These are phyloP conservation scores for Monochamus saltuarius DNA, from an alignment of 1,140 invertebrate species.

Conservation along the genomic window DNA sequence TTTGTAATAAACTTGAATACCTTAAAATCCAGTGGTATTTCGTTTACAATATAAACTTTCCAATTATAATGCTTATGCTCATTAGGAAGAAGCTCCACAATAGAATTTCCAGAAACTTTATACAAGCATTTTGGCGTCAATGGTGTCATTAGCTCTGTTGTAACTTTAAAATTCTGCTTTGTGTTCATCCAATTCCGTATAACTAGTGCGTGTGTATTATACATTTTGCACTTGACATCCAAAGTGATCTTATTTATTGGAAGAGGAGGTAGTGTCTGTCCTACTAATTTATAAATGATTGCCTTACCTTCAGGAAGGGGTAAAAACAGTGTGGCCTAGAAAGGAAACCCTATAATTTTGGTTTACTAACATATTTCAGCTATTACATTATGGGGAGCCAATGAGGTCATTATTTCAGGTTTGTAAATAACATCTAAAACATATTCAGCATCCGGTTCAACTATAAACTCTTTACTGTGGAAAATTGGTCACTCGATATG, in stretches of 20 bases:
- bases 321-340: constrained; percentile 32
- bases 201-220: constrained; percentile 22
- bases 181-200: constrained; percentile 35
- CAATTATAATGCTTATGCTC: constrained; percentile 31
- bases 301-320: constrained; percentile 27
- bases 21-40: constrained; percentile 32
- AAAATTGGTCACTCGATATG: constrained; percentile 50
- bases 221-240: constrained; percentile 34
- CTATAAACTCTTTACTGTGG: constrained; percentile 7
- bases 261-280: constrained; percentile 23
- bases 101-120: constrained; percentile 27
- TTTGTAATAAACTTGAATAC: constrained; percentile 22
- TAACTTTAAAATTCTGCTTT: constrained; percentile 34
- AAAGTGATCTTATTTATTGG: constrained; percentile 24
- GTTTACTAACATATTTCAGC: background rate
- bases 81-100: constrained; percentile 29
- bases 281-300: constrained; percentile 30
- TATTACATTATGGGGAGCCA: constrained; percentile 1
- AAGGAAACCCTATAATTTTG: background rate
- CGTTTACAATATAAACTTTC: constrained; percentile 38
- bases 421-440: constrained; percentile 1
- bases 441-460: background rate
- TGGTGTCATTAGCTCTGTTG: constrained; percentile 25
- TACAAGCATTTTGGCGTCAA: constrained; percentile 30
- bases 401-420: constrained; percentile 15